Conservation (phyloP, 1,140 invertebrate species). For the Aphelenchoides avenae region DNA sequence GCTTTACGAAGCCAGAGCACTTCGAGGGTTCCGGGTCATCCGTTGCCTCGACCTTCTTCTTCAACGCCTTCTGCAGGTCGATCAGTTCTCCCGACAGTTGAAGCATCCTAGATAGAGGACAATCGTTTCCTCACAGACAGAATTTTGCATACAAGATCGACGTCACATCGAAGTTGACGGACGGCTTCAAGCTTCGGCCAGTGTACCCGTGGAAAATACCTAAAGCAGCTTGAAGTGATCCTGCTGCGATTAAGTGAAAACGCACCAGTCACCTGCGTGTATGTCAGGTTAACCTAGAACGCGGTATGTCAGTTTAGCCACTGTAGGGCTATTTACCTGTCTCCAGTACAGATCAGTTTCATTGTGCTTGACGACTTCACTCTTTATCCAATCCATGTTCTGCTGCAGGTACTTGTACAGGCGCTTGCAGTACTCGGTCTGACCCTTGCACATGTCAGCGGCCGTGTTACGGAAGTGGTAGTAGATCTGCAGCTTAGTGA, state of each 20-base stretch:
- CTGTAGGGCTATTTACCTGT: conserved; percentile 46
- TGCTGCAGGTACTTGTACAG: conserved; percentile 39
- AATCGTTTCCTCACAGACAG: too few species aligned
- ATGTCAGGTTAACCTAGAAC: too few species aligned
- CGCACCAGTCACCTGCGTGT: conserved; percentile 50
- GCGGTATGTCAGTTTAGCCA: too few species aligned
- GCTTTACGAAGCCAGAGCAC: conserved; percentile 54
- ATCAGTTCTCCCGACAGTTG: conserved; percentile 56
- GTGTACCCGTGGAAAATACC: too few species aligned
- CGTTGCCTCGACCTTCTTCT: conserved; percentile 41
- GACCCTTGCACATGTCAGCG: conserved; percentile 35
- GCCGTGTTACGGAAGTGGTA: conserved; percentile 55
- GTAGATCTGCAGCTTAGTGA: conserved; percentile 54
- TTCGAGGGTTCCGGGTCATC: conserved; percentile 53
- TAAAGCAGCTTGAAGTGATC: too few species aligned
- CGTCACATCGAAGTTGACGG: conserved; percentile 45
- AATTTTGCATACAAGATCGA: too few species aligned
- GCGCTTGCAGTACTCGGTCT: conserved; percentile 43
- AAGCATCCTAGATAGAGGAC: too few species aligned
- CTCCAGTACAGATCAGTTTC: conserved; percentile 49
- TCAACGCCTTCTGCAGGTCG: conserved; percentile 50
- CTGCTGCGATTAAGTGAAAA: too few species aligned
- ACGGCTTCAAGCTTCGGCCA: conserved; percentile 32
- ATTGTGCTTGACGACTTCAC: conserved; percentile 30
- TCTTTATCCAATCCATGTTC: conserved; percentile 49